These are phyloP conservation scores for Ascidia mentula DNA, from an alignment of 23 tunicate genomes.

Conservation along the genomic window DNA sequence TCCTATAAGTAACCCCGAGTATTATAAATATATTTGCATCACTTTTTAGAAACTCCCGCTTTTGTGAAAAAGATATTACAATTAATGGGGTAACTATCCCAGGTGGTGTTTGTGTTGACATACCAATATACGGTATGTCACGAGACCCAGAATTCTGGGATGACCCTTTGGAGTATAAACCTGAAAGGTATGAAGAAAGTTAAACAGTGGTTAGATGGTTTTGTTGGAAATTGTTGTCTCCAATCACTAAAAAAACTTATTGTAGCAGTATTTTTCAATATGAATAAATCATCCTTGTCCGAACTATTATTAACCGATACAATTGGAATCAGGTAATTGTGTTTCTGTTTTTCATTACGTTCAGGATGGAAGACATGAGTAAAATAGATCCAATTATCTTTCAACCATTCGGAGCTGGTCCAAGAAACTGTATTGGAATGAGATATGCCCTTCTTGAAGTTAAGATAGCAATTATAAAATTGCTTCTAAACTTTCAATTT, in stretches of 20 bases:
- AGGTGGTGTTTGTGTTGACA: conserved; percentile 17
- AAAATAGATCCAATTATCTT: conserved; percentile 61
- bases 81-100: conserved; percentile 65
- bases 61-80: conserved; percentile 48
- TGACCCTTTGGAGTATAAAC: conserved; percentile 66
- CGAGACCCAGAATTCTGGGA: conserved; percentile 80
- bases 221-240: not conserved
- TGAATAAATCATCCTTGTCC: no score
- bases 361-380: conserved; percentile 88
- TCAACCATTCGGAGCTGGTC: conserved; percentile 89
- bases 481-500: not conserved
- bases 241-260: not conserved
- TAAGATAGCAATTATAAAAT: not conserved
- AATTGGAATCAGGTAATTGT: no score
- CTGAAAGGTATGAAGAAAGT: conserved; percentile 69
- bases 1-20: no score
- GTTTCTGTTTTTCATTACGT: no score
- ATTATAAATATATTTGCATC: no score
- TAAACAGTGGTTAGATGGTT: not conserved
- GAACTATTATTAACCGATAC: no score
- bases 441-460: conserved; percentile 42
- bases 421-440: conserved; percentile 59
- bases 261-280: not conserved
- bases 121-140: conserved; percentile 59
- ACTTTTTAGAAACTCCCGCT: conserved; percentile 43